Evolutionary conservation across 1,140 invertebrate genomes (phyloP).

Genomic region (Lysiphlebus fabarum): DNA sequence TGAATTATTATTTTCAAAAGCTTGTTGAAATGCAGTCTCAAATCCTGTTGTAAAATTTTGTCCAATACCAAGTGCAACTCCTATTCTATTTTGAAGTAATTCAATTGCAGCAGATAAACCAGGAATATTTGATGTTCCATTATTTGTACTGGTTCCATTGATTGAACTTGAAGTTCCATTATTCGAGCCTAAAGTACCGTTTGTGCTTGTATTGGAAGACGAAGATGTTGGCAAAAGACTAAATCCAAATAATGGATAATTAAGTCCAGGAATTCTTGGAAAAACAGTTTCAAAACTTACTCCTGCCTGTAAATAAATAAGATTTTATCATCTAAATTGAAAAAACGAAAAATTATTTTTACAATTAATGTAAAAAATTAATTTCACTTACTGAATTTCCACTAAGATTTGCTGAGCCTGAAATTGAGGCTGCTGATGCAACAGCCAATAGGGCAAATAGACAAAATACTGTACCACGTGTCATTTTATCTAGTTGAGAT

Average conservation of each 20-base stretch:
- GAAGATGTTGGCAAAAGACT: slow-evolving; percentile 3
- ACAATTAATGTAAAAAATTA: not conserved
- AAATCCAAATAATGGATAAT: slow-evolving; percentile 10
- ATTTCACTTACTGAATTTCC: slow-evolving; percentile 14
- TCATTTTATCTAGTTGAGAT: slow-evolving; percentile 1
- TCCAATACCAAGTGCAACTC: too few relatives aligned
- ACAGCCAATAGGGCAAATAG: slow-evolving; percentile 1
- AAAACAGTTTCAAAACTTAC: slow-evolving; percentile 1
- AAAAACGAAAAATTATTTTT: not conserved
- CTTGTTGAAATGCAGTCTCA: too few relatives aligned
- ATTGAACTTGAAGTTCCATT: too few relatives aligned
- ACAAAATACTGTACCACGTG: slow-evolving; percentile 1
- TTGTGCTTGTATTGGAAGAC: not conserved
- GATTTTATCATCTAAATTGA: not conserved
- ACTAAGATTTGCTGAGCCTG: slow-evolving; percentile 7
- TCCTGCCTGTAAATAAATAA: slow-evolving; percentile 9
- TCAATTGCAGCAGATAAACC: too few relatives aligned
- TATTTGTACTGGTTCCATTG: too few relatives aligned
- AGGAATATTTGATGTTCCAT: too few relatives aligned
- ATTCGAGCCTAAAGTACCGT: not conserved
- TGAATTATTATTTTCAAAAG: too few relatives aligned
- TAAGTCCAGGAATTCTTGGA: slow-evolving; percentile 18
- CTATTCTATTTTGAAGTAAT: too few relatives aligned
- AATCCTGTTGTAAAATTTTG: too few relatives aligned
- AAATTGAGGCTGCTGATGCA: slow-evolving; percentile 6